Evolutionary conservation across 2,888 invertebrate species (phyloP).

Genomic region (Micropterix aruncella): DNA sequence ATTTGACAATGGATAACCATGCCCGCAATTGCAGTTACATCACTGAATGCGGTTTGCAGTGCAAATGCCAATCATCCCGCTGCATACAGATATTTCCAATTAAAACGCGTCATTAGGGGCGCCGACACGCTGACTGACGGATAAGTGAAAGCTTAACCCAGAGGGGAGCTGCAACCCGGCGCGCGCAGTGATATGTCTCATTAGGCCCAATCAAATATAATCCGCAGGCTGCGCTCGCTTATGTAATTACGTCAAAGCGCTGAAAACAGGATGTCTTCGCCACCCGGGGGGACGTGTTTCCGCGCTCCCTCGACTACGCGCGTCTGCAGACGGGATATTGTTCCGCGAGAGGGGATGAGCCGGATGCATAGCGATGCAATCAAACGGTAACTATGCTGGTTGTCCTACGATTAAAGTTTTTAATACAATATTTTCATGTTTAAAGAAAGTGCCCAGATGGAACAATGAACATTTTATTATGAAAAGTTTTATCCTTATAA

Average conservation of each 20-base stretch:
- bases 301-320: no score
- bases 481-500: no score
- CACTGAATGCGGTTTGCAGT: constrained; percentile 20
- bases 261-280: neutral
- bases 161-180: neutral
- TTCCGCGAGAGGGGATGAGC: no score
- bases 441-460: no score
- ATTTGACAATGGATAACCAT: no score
- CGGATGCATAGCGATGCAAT: neutral
- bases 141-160: neutral
- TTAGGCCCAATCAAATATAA: neutral
- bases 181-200: neutral
- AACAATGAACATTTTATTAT: no score
- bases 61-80: neutral
- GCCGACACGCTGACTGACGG: neutral
- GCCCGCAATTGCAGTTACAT: no score
- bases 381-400: neutral
- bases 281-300: neutral
- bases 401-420: no score
- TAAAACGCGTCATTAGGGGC: neutral
- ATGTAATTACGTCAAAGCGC: neutral
- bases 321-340: no score
- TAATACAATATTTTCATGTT: no score
- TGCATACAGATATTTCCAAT: neutral
- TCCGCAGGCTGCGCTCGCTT: neutral